Base-by-base conservation (phyloP, 2,888 invertebrate species). In the Epinotia nisella region DNA sequence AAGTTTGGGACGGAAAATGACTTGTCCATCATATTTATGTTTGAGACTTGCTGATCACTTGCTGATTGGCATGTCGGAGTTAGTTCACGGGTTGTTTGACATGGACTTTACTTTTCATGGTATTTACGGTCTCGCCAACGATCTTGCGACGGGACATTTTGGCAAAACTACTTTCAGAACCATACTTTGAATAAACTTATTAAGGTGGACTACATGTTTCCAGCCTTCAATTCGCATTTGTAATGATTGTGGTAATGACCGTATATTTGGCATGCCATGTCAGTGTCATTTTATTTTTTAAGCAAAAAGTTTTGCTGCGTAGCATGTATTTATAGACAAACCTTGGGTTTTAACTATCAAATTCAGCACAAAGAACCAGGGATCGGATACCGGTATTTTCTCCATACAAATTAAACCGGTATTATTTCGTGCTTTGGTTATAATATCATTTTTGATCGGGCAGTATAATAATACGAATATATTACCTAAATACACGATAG, bases 141-240 rank as follows among this genome's bases (percentile, higher is more conserved):
- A 62, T 15, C 13, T 7, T 51, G 17, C 10, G 10, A 9, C 10
- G 29, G n/a, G 49, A 17, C 49, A 62, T 62, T 49, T 11, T 62
- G 17, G 39, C 11, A 5, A n/a, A 29, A 49, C 49, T 17, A 17
- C 7, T 24, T 29, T 62, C 49, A 7, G 1, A 13, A 13, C 49
- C n/a, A 49, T n/a, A n/a, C 5, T 24, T 3, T 61, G n/a, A 29
- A 49, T 51, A 10, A 61, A 24, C 45, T 45, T 41, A 49, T 62
- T 41, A 21, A 29, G 49, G 29, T 49, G 5, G 2, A 11, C 49
- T 61, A 45, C 61, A 61, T 61, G 45, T 61, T 61, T n/a, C 21
- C 15, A 10, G 13, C 5, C 19, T 21, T 11, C 11, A 29, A 19
- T 21, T 45, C n/a, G 15, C 61, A 61, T 19, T 39, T 39, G 35